Base-by-base conservation (phyloP, 2,888 invertebrate species). In the Xylota sylvarum region DNA sequence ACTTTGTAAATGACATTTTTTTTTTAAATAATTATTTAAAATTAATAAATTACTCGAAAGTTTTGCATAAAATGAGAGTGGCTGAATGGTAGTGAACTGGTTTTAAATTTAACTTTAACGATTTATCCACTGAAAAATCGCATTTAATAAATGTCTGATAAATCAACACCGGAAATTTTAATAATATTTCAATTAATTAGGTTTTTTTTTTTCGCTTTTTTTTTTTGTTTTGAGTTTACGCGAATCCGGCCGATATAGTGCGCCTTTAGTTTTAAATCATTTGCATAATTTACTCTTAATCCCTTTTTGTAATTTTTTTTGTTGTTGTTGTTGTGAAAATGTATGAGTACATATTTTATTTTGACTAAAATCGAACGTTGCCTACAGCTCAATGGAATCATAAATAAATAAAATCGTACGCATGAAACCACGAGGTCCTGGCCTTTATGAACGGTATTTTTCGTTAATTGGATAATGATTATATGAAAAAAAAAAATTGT, bases 211-310 rank as follows among this genome's bases (percentile, higher is more conserved):
- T n/a, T n/a, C n/a, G n/a, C n/a, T n/a, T n/a, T n/a, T 27, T 27
- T 5, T 30, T 30, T 5, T 30, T 27, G 32, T 56, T 14, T 32
- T 14, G 5, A 14, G 14, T 43, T 14, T 43, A 5, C 14, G 14
- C 6, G 4, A n/a, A n/a, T n/a, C 40, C 40, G 4, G 14, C 43
- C 43, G 43, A 43, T 14, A 43, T 43, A 37, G 10, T 37, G 4
- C 10, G 37, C 32, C 37, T 40, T 52, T 23, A 35, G 35, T 40
- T 62, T 40, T 10, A 43, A 43, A 32, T 76, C 56, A 76, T 80
- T 67, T 74, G 60, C 74, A 74, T 80, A 74, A 74, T 80, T 67
- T 52, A 80, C 58, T 35, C 65, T 67, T 80, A 67, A 67, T 80
- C 48, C 52, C 12, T 27, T 52, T 40, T 80, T 60, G 12, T 58